Conservation (phyloP, 2,113 vertebrate species). For the Rhynchomys soricoides region DNA sequence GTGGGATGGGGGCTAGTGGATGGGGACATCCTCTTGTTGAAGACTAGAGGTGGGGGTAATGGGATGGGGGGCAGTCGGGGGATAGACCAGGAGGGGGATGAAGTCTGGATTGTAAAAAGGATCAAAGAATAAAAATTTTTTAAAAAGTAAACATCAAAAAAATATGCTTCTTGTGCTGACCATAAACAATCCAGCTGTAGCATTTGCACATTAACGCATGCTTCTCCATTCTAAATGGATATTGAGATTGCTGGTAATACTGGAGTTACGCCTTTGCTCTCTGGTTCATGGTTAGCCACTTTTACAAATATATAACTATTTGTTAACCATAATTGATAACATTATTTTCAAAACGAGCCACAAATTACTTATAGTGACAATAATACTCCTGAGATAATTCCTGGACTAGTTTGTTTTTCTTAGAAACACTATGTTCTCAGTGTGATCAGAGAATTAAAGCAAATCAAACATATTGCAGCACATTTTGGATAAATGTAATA, state of each 20-base stretch:
- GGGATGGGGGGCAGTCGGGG: too few species aligned
- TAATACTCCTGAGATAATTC: neutral
- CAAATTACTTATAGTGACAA: neutral
- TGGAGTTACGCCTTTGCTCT: neutral
- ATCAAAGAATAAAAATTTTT: too few species aligned
- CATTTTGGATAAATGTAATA: conserved; percentile 4
- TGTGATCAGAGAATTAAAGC: neutral
- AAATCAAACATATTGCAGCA: neutral
- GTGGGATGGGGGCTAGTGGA: too few species aligned
- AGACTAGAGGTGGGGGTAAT: too few species aligned
- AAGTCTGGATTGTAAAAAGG: too few species aligned
- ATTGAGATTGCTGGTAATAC: neutral
- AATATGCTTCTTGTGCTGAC: neutral
- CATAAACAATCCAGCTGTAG: neutral
- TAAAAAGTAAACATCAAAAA: too few species aligned
- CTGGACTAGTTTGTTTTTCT: neutral
- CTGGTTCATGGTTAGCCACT: neutral
- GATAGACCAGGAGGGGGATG: too few species aligned
- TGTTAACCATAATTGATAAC: conserved; percentile 13
- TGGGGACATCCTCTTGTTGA: too few species aligned
- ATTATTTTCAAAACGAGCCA: neutral
- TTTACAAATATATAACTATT: neutral
- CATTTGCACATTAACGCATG: neutral
- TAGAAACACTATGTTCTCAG: conserved; percentile 15
- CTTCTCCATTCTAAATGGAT: neutral